phyloP scores from a whole-genome alignment of 2,888 invertebrate genomes.

The Drosophila acutilabella region DNA sequence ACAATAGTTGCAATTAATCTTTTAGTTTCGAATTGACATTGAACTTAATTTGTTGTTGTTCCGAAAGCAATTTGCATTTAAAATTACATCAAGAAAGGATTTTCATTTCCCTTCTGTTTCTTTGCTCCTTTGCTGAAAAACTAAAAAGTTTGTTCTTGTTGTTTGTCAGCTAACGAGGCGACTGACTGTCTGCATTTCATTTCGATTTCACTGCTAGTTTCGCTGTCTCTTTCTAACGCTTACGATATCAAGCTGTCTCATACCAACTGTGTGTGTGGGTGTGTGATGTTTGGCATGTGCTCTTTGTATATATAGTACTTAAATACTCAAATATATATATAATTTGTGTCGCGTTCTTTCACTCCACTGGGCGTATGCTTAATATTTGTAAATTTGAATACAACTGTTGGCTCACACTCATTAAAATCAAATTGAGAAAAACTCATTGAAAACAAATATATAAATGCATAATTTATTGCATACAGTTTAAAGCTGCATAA shows the following conservation, averaged over 20 bases:
- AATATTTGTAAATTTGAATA: conserved; percentile 40
- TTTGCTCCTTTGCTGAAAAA: not conserved
- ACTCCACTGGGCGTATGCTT: conserved; percentile 38
- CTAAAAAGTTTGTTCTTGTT: conserved; percentile 21
- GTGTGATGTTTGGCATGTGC: conserved; percentile 49
- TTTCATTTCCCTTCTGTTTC: conserved; percentile 25
- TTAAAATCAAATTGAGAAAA: not conserved
- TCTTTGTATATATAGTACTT: conserved; percentile 18
- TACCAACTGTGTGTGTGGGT: conserved; percentile 13
- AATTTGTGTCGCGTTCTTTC: conserved; percentile 21
- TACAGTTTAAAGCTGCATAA: conserved; percentile 16
- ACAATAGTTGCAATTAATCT: conserved; percentile 60
- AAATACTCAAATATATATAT: conserved; percentile 3
- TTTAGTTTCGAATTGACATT: conserved; percentile 55
- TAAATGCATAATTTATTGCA: conserved; percentile 24
- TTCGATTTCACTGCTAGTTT: conserved; percentile 3
- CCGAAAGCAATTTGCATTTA: conserved; percentile 59
- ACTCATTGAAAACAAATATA: conserved; percentile 17
- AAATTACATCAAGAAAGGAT: conserved; percentile 24
- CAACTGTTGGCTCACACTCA: conserved; percentile 2
- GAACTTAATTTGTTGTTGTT: conserved; percentile 56
- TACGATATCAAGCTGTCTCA: not conserved
- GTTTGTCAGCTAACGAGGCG: conserved; percentile 47
- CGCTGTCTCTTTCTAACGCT: not conserved
- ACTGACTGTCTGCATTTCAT: conserved; percentile 54